Evolutionary conservation across 2,888 invertebrate species (phyloP).

Genomic region (Serrognathus titanus): DNA sequence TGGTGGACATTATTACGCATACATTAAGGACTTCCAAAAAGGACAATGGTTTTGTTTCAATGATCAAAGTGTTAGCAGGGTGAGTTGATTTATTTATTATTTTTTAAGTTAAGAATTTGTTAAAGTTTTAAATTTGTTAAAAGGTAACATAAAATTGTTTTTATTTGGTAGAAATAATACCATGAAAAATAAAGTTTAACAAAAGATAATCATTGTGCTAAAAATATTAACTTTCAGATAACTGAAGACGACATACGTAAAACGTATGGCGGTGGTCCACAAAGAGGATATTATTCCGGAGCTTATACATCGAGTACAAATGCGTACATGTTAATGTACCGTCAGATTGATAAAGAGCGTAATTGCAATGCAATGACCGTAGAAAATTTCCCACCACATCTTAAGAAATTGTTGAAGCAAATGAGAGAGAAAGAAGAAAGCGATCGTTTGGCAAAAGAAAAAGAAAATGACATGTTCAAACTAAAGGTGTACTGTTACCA

Average conservation of each 20-base stretch:
- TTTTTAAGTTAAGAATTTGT: not conserved
- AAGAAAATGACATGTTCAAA: slow-evolving; percentile 60
- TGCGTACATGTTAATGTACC: slow-evolving; percentile 89
- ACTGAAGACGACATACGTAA: slow-evolving; percentile 77
- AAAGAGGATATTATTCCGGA: slow-evolving; percentile 66
- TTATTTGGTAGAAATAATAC: too few species aligned
- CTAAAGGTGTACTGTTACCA: slow-evolving; percentile 64
- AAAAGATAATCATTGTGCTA: not conserved
- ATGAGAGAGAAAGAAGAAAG: slow-evolving; percentile 66
- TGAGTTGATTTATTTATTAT: slow-evolving; percentile 38
- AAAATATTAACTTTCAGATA: slow-evolving; percentile 52
- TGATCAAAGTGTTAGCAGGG: slow-evolving; percentile 75
- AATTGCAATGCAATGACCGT: slow-evolving; percentile 63
- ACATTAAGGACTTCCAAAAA: slow-evolving; percentile 75
- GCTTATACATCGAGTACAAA: slow-evolving; percentile 79
- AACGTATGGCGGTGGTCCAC: slow-evolving; percentile 74
- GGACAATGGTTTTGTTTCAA: slow-evolving; percentile 86
- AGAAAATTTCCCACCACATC: slow-evolving; percentile 73
- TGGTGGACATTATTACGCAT: slow-evolving; percentile 89
- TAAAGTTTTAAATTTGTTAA: too few species aligned
- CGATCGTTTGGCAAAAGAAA: slow-evolving; percentile 57
- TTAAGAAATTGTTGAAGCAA: slow-evolving; percentile 60
- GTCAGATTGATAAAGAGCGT: slow-evolving; percentile 65
- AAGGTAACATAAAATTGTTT: too few species aligned
- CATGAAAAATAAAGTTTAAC: too few species aligned